Evolutionary conservation across 2,797 vertebrate genomes (phyloP), one percentile per base, ranked within the genome.

Genomic region (Malurus leucopterus): DNA sequence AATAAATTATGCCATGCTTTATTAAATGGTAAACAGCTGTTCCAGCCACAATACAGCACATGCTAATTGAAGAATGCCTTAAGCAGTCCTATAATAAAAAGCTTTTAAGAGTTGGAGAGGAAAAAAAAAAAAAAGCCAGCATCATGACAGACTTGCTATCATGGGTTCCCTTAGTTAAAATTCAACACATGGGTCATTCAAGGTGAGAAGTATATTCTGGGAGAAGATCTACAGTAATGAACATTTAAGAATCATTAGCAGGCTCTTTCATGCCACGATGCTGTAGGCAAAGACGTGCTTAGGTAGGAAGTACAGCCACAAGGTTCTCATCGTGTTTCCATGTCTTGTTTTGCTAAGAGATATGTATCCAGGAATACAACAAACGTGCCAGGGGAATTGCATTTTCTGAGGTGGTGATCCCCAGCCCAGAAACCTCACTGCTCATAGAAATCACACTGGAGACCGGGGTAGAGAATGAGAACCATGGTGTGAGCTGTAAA

Each of bases 21-120:
- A 94, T 96, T 96, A 96, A 98, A 98, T 97, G 97, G 97, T 96
- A 97, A 97, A 96, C 96, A 96, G 96, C 96, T 96, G 96, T 98
- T 98, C 97, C 92, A 97, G 97, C 95, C 97, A 96, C 95, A 97
- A 96, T 97, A 97, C 95, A 96, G 97, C 96, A 97, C 95, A 94
- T 90, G 87, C 88, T 96, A 96, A 98, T 97, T 98, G 97, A 91
- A 96, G 96, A 96, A 95, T 96, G 95, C 93, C 97, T 97, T 97
- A 96, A 96, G 93, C 69, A 93, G 91, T 94, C 89, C 92, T 87
- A 75, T 91, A 96, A 96, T 96, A 95, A 96, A 95, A 96, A 96
- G 96, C 95, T 97, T 98, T 98, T 95, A 97, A 96, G 95, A 97
- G 91, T 94, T 90, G 91, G 91, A 83, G 70, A 77, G 78, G 24